A percentile compares a stretch with the other conserved stretches of the same genome.
phyloP scores from a whole-genome alignment of 2,888 invertebrate genomes.

The Hypsopygia costalis region DNA sequence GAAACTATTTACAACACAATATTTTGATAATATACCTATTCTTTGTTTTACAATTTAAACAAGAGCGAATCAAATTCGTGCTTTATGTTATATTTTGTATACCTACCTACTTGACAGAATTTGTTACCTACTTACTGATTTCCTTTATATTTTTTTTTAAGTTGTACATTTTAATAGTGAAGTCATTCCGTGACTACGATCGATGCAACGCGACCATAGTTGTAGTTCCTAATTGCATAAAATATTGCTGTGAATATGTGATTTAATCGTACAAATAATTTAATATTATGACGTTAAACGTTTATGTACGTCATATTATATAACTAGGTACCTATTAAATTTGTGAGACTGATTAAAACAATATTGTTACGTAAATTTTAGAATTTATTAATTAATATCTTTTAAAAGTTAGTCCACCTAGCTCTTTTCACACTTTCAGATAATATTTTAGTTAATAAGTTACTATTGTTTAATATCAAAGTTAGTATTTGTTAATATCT shows the following conservation, averaged over 20 bases:
- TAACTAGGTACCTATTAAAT: neutral
- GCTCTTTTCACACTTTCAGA: neutral
- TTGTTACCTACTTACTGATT: constrained; percentile 1
- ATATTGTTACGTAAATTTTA: constrained; percentile 3
- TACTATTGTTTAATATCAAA: no score
- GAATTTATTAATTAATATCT: constrained; percentile 3
- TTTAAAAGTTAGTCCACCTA: constrained; percentile 1
- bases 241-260: constrained; percentile 4
- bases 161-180: no score
- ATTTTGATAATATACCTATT: neutral
- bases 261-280: constrained; percentile 1
- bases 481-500: no score
- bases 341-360: constrained; percentile 4
- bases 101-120: neutral
- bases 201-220: neutral
- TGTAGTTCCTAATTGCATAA: constrained; percentile 4
- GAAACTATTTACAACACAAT: constrained; percentile 3
- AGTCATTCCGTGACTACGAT: no score
- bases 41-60: no score
- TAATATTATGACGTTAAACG: neutral
- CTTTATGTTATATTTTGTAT: neutral
- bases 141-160: constrained; percentile 2
- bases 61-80: no score
- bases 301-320: constrained; percentile 1
- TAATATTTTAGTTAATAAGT: constrained; percentile 1